Evolutionary conservation across 2,797 vertebrate genomes (phyloP), one percentile per base, ranked within the genome.

Genomic region (Sebastolobus alascanus): DNA sequence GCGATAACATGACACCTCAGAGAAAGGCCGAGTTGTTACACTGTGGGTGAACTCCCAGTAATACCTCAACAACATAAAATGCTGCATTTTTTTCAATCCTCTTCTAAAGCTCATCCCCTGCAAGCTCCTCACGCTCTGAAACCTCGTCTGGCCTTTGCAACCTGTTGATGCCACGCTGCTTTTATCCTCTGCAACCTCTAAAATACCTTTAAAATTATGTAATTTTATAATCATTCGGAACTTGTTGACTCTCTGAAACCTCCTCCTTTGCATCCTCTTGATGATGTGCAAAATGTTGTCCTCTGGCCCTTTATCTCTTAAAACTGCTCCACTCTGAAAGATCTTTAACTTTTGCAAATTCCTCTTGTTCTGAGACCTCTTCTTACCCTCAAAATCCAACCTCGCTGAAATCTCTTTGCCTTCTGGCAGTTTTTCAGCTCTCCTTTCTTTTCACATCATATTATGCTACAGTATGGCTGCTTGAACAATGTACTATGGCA

Each of bases 221-320:
- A 46, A 80, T 65, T 84, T 77, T n/a, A 46, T 43, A 68, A 80
- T 75, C 43, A 76, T 86, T 68, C 6, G n/a, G 70, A 77, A 71
- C 63, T 85, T 85, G 69, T 87, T 88, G 80, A 89, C 85, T 76
- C 29, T 31, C 10, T 64, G 65, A 83, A 66, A 82, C 65, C 74
- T 66, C 55, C 37, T 80, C 35, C 66, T 82, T 69, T 78, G 68
- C 65, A 64, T 83, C 55, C 58, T 74, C 58, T 77, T 52, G 52
- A 78, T 22, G 71, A 58, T 40, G 20, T 75, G 10, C 13, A 66
- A 69, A 73, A 76, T 72, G 65, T 77, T 69, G 59, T 68, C 69
- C 72, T 58, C n/a, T 64, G 56, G 40, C 59, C 71, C 50, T 43
- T 63, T 27, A 18, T 68, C 58, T 73, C n/a, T 37, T 60, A 3